Evolutionary conservation across 2,888 invertebrate species (phyloP).

Genomic region (Xestia rhomboidea): DNA sequence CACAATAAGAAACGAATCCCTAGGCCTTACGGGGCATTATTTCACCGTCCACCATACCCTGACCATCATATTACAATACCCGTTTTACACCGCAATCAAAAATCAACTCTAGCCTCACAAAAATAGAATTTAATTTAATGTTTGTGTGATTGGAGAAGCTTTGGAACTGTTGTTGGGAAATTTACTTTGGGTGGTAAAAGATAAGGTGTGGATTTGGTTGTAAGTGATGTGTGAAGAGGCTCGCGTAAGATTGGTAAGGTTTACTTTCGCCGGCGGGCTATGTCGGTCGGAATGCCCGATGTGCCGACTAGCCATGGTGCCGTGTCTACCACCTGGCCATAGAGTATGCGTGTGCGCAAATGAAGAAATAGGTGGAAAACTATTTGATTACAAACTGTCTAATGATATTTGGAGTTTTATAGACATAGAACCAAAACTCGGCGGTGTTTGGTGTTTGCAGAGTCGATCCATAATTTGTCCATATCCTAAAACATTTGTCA

Average conservation of each 20-base stretch:
- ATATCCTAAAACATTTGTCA: no score
- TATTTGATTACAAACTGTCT: not conserved
- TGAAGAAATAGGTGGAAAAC: conserved; percentile 18
- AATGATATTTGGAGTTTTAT: not conserved
- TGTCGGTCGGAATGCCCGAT: conserved; percentile 86
- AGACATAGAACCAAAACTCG: not conserved
- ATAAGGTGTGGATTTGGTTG: conserved; percentile 41
- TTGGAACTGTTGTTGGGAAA: conserved; percentile 13
- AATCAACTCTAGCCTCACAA: conserved; percentile 14
- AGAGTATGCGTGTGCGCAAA: conserved; percentile 68
- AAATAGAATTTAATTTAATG: conserved; percentile 16
- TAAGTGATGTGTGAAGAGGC: conserved; percentile 54
- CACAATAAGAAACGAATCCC: conserved; percentile 70
- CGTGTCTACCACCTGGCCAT: conserved; percentile 77
- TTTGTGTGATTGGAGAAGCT: conserved; percentile 23
- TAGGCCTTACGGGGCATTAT: conserved; percentile 68
- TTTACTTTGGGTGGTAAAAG: not conserved
- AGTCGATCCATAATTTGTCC: no score
- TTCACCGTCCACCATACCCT: conserved; percentile 61
- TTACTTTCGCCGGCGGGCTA: conserved; percentile 88
- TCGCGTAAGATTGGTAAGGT: conserved; percentile 76
- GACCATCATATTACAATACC: conserved; percentile 64
- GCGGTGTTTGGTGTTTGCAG: no score
- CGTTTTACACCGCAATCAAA: conserved; percentile 16
- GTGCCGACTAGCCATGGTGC: conserved; percentile 83